Percentiles rank a stretch among this genome's conserved stretches.
Conservation (phyloP, 35 echinoderm and acorn worm genomes). For the Stichopus chloronotus region DNA sequence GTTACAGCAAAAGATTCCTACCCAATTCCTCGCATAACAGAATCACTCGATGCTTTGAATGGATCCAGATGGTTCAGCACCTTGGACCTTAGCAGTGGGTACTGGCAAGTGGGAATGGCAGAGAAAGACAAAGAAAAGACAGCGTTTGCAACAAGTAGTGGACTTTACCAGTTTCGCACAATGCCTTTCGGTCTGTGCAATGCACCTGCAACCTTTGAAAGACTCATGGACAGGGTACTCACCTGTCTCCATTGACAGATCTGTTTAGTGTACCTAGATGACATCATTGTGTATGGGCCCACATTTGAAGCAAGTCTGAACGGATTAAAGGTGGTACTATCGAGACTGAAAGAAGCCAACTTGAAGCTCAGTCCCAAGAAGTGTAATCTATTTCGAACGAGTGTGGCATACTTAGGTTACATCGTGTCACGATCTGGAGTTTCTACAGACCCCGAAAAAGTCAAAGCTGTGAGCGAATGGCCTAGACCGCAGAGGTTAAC, state of each 20-base stretch:
- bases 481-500: conserved; percentile 20
- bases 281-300: conserved; percentile 44
- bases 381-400: conserved; percentile 27
- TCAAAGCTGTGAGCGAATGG: conserved; percentile 26
- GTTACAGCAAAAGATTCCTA: conserved; percentile 64
- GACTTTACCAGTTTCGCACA: conserved; percentile 18
- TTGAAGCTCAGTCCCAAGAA: conserved; percentile 55
- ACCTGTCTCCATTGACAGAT: conserved; percentile 34
- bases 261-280: conserved; percentile 41
- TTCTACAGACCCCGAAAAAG: conserved; percentile 30
- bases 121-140: conserved; percentile 44
- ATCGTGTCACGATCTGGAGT: conserved; percentile 33
- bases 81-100: conserved; percentile 45
- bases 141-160: conserved; percentile 7
- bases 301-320: conserved; percentile 15
- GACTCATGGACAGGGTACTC: conserved; percentile 50
- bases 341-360: conserved; percentile 11
- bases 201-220: conserved; percentile 45
- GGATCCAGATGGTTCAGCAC: conserved; percentile 70
- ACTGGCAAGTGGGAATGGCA: conserved; percentile 63
- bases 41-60: conserved; percentile 64
- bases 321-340: conserved; percentile 11
- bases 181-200: conserved; percentile 58
- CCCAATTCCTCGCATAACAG: conserved; percentile 65
- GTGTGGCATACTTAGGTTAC: conserved; percentile 45